Conservation (phyloP, 2,888 invertebrate genomes). For the Steinernema hermaphroditum region DNA sequence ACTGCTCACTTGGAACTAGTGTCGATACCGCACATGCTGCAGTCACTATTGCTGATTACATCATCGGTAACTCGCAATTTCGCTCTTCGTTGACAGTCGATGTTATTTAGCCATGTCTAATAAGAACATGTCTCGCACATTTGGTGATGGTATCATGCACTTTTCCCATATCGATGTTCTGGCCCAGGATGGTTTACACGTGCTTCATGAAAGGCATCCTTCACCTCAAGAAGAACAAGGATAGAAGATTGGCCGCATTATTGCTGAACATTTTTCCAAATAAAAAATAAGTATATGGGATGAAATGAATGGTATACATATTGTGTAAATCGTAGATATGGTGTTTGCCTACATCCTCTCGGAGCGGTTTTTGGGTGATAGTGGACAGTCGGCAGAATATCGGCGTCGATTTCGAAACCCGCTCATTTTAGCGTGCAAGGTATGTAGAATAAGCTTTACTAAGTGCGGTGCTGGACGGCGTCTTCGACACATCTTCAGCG, state of each 20-base stretch:
- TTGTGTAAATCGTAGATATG: no score
- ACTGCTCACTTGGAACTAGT: slow-evolving; percentile 75
- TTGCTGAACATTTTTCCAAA: slow-evolving; percentile 87
- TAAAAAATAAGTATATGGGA: no score
- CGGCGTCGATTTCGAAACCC: no score
- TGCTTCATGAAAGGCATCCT: slow-evolving; percentile 36
- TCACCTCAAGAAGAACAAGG: slow-evolving; percentile 67
- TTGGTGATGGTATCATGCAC: slow-evolving; percentile 88
- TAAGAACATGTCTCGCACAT: slow-evolving; percentile 86
- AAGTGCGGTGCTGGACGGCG: no score
- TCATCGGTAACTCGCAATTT: slow-evolving; percentile 84
- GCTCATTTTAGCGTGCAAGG: no score
- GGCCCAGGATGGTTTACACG: slow-evolving; percentile 70
- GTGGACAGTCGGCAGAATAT: no score
- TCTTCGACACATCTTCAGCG: no score
- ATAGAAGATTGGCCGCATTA: slow-evolving; percentile 80
- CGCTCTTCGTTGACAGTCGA: no score
- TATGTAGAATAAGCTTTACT: no score
- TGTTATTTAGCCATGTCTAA: slow-evolving; percentile 76
- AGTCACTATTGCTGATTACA: slow-evolving; percentile 79
- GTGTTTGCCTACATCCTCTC: no score
- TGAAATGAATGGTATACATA: no score
- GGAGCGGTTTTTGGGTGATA: no score
- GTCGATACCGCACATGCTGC: slow-evolving; percentile 89
- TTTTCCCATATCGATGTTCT: slow-evolving; percentile 87